Base-by-base conservation (phyloP, 2,888 invertebrate species). In the Pycnomerus fuliginosus region DNA sequence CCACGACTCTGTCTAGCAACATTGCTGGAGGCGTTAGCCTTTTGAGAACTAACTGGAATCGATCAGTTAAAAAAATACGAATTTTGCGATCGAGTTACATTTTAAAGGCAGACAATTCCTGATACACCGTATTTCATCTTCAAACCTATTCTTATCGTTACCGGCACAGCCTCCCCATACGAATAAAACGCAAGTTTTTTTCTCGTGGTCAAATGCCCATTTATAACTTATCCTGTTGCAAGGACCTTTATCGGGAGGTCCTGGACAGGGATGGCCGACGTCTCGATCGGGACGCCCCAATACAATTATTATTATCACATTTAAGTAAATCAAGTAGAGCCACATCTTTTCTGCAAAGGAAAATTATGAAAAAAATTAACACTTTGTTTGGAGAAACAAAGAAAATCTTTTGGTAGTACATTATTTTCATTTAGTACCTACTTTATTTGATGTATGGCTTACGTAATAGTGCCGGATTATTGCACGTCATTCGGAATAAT, bases 1-100 rank as follows among this genome's bases (percentile, higher is more conserved):
- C 89, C 89, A 50, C 90, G 76, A 55, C 84, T 80, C 57, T 85
- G 83, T 37, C 82, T 80, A 1, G 89, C 87, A 56, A 88, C 79
- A n/a, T 38, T 45, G 20, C 20, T 20, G 20, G n/a, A n/a, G 7
- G 32, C 30, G 27, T 49, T 37, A 29, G 33, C 49, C 15, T 48
- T 32, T 23, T 43, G 41, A 22, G 38, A 35, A 33, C 38, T 16
- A 28, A 45, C 49, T 41, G 29, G 3, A 49, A 15, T 16, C 33
- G 35, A 28, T 32, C 14, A 5, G 10, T 37, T 12, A 5, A 24
- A 17, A 34, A 2, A 36, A 14, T 36, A 13, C 2, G 10, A 34
- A 23, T 15, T 34, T 22, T 22, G 23, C 17, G n/a, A n/a, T 20
- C 22, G 32, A 52, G 74, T 75, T 71, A 79, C 79, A 73, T 55